Conservation (phyloP, 2,888 invertebrate species). For the Cheilosia urbana region DNA sequence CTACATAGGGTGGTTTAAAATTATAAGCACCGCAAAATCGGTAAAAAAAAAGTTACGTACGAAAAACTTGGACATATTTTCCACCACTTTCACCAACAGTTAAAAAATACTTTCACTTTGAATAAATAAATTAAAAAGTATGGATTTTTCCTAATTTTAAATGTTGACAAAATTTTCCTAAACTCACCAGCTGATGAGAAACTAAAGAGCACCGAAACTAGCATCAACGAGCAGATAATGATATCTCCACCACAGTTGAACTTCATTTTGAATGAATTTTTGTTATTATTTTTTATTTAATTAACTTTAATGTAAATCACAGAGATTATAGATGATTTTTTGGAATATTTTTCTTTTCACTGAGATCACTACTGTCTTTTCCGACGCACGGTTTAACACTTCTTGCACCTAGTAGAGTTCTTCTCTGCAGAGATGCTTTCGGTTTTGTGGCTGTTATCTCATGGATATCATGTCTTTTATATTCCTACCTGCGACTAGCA, state of each 20-base stretch:
- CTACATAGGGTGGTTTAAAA: too few relatives aligned
- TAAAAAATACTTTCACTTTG: not conserved
- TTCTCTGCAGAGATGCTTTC: conserved; percentile 51
- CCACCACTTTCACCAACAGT: not conserved
- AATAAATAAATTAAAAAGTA: not conserved
- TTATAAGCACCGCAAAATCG: too few relatives aligned
- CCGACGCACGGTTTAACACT: conserved; percentile 35
- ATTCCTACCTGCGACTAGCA: conserved; percentile 58
- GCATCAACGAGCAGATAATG: conserved; percentile 76
- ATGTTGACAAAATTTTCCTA: conserved; percentile 5
- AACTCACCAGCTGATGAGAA: conserved; percentile 80
- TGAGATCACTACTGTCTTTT: conserved; percentile 20
- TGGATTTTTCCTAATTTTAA: not conserved
- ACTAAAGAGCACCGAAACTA: conserved; percentile 77
- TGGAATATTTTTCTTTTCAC: not conserved
- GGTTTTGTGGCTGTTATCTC: conserved; percentile 80
- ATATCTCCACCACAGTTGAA: conserved; percentile 78
- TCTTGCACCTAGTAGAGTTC: conserved; percentile 51
- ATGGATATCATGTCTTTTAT: conserved; percentile 80
- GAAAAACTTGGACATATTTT: too few relatives aligned
- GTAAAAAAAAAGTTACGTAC: too few relatives aligned
- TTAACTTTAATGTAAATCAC: conserved; percentile 39
- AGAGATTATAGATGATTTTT: conserved; percentile 2
- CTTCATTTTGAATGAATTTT: conserved; percentile 78
- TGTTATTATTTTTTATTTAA: conserved; percentile 1